phyloP scores from a whole-genome alignment of 2,113 vertebrate species.

The Misgurnus mizolepis region DNA sequence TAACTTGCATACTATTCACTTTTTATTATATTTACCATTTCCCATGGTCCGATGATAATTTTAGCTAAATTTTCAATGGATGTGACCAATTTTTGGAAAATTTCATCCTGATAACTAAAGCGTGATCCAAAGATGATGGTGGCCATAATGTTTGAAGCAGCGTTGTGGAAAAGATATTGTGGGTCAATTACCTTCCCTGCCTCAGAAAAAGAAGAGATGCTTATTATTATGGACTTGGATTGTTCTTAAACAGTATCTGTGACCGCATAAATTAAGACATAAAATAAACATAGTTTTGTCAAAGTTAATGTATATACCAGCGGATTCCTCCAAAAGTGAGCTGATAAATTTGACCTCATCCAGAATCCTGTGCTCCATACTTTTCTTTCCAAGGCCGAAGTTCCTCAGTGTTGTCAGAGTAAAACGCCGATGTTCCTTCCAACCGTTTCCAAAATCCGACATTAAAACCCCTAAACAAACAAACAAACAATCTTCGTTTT shows the following conservation, averaged over 20 bases:
- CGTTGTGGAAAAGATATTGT: constrained; percentile 50
- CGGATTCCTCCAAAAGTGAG: constrained; percentile 1
- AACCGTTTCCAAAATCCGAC: constrained; percentile 52
- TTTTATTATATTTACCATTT: constrained; percentile 30
- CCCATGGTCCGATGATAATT: constrained; percentile 36
- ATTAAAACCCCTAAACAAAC: neutral
- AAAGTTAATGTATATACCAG: constrained; percentile 25
- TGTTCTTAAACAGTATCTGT: neutral
- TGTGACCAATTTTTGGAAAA: constrained; percentile 55
- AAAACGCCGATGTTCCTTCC: constrained; percentile 73
- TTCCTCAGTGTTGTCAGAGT: constrained; percentile 66
- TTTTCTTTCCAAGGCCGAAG: constrained; percentile 76
- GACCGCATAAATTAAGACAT: neutral
- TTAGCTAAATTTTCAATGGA: neutral
- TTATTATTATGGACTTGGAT: neutral
- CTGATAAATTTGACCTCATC: constrained; percentile 63
- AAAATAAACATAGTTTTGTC: neutral
- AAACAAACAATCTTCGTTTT: neutral
- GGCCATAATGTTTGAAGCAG: constrained; percentile 66
- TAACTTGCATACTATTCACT: neutral
- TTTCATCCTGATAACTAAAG: constrained; percentile 60
- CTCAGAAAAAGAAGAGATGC: neutral
- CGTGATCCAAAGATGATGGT: constrained; percentile 63
- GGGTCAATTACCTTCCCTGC: constrained; percentile 34
- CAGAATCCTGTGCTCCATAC: constrained; percentile 67